These are phyloP conservation scores for Columbina picui DNA, from an alignment of 2,113 vertebrate genomes.

Conservation along the genomic window DNA sequence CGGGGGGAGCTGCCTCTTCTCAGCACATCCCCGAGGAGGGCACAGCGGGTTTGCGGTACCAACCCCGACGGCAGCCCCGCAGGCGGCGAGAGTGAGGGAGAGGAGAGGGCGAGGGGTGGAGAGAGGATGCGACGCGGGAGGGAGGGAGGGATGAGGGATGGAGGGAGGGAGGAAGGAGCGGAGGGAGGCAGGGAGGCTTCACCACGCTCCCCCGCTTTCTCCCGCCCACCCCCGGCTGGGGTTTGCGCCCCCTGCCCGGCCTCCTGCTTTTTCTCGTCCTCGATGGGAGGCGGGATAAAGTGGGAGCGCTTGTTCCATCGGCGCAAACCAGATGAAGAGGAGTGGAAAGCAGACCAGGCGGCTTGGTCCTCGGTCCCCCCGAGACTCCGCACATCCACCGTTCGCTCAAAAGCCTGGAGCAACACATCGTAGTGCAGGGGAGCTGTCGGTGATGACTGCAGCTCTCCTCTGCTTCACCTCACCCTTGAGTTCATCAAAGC, in stretches of 20 bases:
- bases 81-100: neutral
- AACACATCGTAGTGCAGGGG: rapidly evolving
- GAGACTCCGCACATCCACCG: rapidly evolving
- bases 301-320: rapidly evolving
- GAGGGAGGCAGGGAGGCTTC: neutral
- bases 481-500: neutral
- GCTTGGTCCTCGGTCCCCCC: rapidly evolving
- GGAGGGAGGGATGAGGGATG: neutral
- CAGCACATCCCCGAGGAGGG: conserved; percentile 20
- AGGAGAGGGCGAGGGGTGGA: neutral
- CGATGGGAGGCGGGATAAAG: rapidly evolving
- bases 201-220: neutral
- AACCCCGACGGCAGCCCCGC: neutral
- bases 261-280: neutral
- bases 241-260: neutral
- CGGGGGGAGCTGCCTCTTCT: neutral
- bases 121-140: neutral
- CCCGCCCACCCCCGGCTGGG: neutral
- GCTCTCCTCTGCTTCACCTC: neutral
- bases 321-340: rapidly evolving
- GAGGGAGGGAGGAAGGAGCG: neutral
- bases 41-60: neutral
- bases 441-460: neutral
- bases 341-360: rapidly evolving
- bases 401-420: neutral